These are phyloP conservation scores for Hemicrepidius hirtus DNA, from an alignment of 2,888 invertebrate genomes.

Conservation along the genomic window DNA sequence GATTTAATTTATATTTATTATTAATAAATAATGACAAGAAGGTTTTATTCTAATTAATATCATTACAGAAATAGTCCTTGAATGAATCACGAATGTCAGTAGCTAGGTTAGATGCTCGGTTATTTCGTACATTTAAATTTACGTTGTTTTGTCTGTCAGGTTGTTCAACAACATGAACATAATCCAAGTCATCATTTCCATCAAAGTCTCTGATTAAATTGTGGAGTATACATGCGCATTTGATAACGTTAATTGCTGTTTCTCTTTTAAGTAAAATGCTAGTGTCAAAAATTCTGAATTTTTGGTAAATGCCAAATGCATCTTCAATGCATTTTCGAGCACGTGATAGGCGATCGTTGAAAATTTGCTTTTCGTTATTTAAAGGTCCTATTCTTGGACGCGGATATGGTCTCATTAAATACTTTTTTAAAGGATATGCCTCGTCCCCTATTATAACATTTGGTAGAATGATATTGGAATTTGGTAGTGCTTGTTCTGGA, in stretches of 20 bases:
- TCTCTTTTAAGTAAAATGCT: slow-evolving; percentile 29
- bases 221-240: slow-evolving; percentile 21
- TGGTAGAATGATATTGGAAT: too few species aligned
- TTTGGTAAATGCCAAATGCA: slow-evolving; percentile 32
- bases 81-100: slow-evolving; percentile 26
- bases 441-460: too few species aligned
- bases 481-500: slow-evolving; percentile 21
- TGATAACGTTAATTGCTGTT: slow-evolving; percentile 18
- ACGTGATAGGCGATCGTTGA: slow-evolving; percentile 27
- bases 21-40: slow-evolving; percentile 15
- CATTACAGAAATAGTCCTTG: slow-evolving; percentile 20
- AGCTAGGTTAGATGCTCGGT: slow-evolving; percentile 19
- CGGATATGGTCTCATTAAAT: slow-evolving; percentile 8
- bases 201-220: slow-evolving; percentile 32
- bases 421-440: too few species aligned
- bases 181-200: slow-evolving; percentile 30
- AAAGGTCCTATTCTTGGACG: slow-evolving; percentile 20
- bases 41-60: slow-evolving; percentile 22
- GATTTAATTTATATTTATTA: slow-evolving; percentile 6
- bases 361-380: slow-evolving; percentile 29
- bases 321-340: slow-evolving; percentile 27
- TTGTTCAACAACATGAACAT: slow-evolving; percentile 27
- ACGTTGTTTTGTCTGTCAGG: slow-evolving; percentile 22
- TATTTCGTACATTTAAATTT: slow-evolving; percentile 27
- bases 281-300: slow-evolving; percentile 25